A percentile compares a stretch with the other conserved stretches of the same genome.
These are phyloP conservation scores for Pygoscelis adeliae DNA, from an alignment of 2,113 vertebrate species.

Conservation along the genomic window DNA sequence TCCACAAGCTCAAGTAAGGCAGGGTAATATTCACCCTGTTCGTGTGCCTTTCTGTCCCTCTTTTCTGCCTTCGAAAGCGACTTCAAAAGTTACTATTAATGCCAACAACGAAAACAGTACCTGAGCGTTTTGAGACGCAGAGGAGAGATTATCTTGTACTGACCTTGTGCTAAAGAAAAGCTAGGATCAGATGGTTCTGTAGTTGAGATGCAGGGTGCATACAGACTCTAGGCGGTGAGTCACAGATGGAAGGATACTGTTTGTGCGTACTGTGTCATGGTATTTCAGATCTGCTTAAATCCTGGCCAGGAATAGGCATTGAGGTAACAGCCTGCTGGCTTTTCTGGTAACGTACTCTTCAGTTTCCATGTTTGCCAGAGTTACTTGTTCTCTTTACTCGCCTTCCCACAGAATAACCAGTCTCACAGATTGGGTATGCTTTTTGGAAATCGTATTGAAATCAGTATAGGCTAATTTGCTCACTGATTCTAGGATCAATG, in stretches of 20 bases:
- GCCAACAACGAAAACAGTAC: not conserved
- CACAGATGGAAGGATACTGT: not conserved
- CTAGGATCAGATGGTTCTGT: not conserved
- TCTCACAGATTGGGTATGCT: fast-evolving
- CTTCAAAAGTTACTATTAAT: not conserved
- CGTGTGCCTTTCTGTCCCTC: not conserved
- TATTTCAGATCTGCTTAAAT: not conserved
- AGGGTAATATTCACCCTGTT: not conserved
- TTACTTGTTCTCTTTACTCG: no score
- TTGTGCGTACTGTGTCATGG: fast-evolving
- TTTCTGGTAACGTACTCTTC: not conserved
- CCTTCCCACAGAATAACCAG: not conserved
- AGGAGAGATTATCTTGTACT: not conserved
- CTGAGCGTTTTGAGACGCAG: not conserved
- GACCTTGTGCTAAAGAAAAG: not conserved
- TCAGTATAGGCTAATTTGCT: not conserved
- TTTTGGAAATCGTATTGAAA: not conserved
- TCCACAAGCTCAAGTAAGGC: not conserved
- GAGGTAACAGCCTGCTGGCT: not conserved
- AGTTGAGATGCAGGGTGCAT: not conserved
- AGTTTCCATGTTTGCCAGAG: not conserved
- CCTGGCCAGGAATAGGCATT: not conserved
- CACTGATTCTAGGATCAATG: fast-evolving
- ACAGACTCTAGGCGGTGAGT: not conserved
- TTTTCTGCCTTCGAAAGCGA: not conserved